Base-by-base conservation (phyloP, 2,113 vertebrate genomes). In the Holacanthus passer region DNA sequence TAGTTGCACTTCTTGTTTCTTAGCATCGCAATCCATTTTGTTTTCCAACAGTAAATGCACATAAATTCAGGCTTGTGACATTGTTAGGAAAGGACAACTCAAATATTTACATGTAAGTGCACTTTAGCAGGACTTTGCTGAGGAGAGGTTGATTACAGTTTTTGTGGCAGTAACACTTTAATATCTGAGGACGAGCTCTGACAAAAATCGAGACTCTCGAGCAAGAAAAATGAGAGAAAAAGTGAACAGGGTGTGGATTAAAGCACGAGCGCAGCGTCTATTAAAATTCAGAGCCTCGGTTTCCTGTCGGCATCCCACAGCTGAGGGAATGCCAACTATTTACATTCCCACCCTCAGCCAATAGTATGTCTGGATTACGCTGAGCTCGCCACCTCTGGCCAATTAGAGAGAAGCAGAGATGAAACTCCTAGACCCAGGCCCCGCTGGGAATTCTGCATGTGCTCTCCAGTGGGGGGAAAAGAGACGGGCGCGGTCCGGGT, bases 301-400 rank as follows among this genome's bases (percentile, higher is more conserved):
- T 94, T 95, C 91, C 91, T 92, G 93, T 91, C 88, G 87, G 74
- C 22, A 75, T 91, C 87, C 88, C 84, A 87, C 82, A 84, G 82
- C 88, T 87, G 87, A 91, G 82, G 81, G 87, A 77, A 90, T 87
- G 81, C 74, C 85, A 91, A 81, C 83, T 89, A 92, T 91, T 87
- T 93, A 86, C 87, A 90, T 91, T 91, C 86, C 86, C 78, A 17
- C 80, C 58, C 62, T 83, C 55, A 27, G 68, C 85, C 86, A 91
- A 87, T 82, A 37, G 77, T n/a, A 43, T 43, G 86, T 37, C 43
- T 39, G 64, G 59, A 88, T 87, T 32, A 31, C 75, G 50, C 64
- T 77, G 94, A 96, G 95, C 68, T 80, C 12, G 20, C 63, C 75
- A 67, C 84, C 79, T 67, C 69, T 31, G 58, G 82, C 89, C 87